phyloP scores from a whole-genome alignment of 2,113 vertebrate genomes.

The Dasyornis broadbenti region DNA sequence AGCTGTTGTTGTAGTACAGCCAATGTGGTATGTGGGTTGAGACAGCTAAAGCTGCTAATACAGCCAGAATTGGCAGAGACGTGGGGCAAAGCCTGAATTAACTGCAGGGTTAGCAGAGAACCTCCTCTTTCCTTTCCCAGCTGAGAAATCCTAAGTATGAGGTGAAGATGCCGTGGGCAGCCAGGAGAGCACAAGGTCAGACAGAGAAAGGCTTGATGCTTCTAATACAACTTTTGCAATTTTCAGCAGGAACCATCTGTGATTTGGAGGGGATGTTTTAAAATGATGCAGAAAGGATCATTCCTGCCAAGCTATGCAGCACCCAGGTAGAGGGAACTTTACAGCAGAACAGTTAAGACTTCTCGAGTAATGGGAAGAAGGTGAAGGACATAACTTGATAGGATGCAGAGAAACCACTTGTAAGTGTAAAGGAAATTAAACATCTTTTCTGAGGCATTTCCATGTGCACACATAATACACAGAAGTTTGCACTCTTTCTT shows the following conservation, averaged over 20 bases:
- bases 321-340: not conserved
- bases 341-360: not conserved
- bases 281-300: not conserved
- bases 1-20: not conserved
- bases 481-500: not conserved
- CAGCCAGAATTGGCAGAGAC: not conserved
- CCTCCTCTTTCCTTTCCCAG: not conserved
- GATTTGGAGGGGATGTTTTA: not conserved
- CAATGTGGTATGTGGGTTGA: not conserved
- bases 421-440: not conserved
- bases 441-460: not conserved
- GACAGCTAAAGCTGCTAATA: slow-evolving; percentile 16
- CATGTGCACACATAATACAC: not conserved
- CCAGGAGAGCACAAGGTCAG: not conserved
- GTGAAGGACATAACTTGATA: not conserved
- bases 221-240: not conserved
- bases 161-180: not conserved
- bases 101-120: not conserved
- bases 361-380: not conserved
- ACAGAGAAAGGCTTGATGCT: not conserved
- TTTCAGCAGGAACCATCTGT: not conserved
- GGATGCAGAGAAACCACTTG: not conserved
- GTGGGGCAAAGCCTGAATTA: not conserved
- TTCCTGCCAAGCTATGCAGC: not conserved
- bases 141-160: not conserved